Conservation (phyloP, 2,888 invertebrate species). For the Drosophila planitibia region DNA sequence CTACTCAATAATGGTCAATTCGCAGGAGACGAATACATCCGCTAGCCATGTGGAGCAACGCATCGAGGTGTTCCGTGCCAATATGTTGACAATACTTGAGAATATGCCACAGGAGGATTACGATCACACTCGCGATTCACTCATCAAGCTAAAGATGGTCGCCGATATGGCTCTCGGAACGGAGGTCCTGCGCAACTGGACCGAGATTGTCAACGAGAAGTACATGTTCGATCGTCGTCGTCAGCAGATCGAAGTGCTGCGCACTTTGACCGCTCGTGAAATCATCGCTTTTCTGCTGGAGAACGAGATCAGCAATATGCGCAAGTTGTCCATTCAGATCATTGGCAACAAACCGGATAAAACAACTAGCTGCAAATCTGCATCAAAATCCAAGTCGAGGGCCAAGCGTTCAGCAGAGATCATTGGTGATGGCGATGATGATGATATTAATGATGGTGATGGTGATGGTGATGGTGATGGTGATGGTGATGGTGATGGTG, state of each 20-base stretch:
- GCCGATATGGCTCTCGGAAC: constrained; percentile 92
- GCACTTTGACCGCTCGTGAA: constrained; percentile 75
- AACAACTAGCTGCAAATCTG: not conserved
- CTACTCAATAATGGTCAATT: constrained; percentile 91
- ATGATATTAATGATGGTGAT: constrained; percentile 17
- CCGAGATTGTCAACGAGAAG: constrained; percentile 90
- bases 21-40: constrained; percentile 90
- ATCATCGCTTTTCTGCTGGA: constrained; percentile 81
- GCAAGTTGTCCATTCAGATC: constrained; percentile 84
- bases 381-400: not conserved
- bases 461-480: constrained; percentile 17
- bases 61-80: constrained; percentile 90
- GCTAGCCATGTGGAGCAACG: constrained; percentile 89
- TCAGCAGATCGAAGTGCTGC: constrained; percentile 87
- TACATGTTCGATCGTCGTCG: constrained; percentile 92
- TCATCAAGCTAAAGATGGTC: constrained; percentile 91
- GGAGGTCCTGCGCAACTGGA: constrained; percentile 92
- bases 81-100: constrained; percentile 87
- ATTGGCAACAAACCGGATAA: constrained; percentile 66
- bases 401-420: not conserved
- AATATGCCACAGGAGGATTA: constrained; percentile 88
- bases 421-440: constrained; percentile 5
- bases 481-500: constrained; percentile 1
- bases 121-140: constrained; percentile 88
- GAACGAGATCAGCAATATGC: constrained; percentile 80